Percentiles rank a stretch among this genome's conserved stretches.
Evolutionary conservation across 2,888 invertebrate genomes (phyloP).

Genomic region (Poecilus cupreus): DNA sequence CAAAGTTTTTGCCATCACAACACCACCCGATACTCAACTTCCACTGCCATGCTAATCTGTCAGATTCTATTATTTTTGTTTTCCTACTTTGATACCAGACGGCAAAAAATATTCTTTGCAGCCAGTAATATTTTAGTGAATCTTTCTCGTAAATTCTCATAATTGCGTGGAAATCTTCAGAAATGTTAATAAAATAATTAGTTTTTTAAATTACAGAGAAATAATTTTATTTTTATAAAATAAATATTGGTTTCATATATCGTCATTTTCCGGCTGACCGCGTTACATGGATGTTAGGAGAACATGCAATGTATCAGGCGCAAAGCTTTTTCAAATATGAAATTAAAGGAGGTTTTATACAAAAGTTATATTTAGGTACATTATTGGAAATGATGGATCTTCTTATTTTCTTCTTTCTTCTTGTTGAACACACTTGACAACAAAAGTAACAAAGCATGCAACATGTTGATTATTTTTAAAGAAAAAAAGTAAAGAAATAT

Average conservation of each 20-base stretch:
- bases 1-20: conserved; percentile 87
- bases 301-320: conserved; percentile 22
- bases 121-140: conserved; percentile 33
- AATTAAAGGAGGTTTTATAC: not conserved
- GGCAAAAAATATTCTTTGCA: conserved; percentile 62
- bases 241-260: not conserved
- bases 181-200: conserved; percentile 23
- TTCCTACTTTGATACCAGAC: conserved; percentile 64
- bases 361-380: not conserved
- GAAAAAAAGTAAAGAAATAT: conserved; percentile 5
- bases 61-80: conserved; percentile 68
- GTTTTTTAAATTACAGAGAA: conserved; percentile 11
- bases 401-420: conserved; percentile 49
- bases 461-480: not conserved
- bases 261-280: conserved; percentile 33
- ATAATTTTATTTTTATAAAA: conserved; percentile 43
- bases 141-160: conserved; percentile 44
- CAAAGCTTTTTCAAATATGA: conserved; percentile 8
- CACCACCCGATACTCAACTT: conserved; percentile 86
- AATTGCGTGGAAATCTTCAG: conserved; percentile 10
- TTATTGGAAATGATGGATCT: not conserved
- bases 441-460: conserved; percentile 5
- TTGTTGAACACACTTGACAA: conserved; percentile 7
- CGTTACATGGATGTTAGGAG: conserved; percentile 22
- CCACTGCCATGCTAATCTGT: conserved; percentile 77